Percentiles rank a stretch among this genome's conserved stretches.
These are phyloP conservation scores for Pluvialis apricaria DNA, from an alignment of 2,113 vertebrate genomes.

Conservation along the genomic window DNA sequence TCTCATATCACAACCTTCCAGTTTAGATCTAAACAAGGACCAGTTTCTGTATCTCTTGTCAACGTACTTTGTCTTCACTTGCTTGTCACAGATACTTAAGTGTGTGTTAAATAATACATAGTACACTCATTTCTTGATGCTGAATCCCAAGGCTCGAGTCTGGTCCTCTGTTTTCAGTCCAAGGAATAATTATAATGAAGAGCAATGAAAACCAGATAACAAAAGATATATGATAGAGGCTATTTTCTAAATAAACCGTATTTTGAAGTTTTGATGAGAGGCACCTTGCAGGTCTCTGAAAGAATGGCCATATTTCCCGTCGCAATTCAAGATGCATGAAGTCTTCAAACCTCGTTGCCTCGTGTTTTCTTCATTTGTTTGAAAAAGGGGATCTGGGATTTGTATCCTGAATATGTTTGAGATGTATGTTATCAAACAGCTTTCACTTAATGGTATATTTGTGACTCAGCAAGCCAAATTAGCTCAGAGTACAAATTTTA, in stretches of 20 bases:
- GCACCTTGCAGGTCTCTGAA: neutral
- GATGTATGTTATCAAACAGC: neutral
- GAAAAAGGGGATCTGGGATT: neutral
- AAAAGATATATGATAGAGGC: too few relatives aligned
- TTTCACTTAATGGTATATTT: neutral
- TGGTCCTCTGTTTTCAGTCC: neutral
- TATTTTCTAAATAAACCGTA: neutral
- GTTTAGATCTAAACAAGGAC: neutral
- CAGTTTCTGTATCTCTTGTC: neutral
- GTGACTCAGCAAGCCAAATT: neutral
- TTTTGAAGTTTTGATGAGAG: neutral
- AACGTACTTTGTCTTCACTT: neutral
- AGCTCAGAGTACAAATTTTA: neutral
- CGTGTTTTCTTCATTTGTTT: neutral
- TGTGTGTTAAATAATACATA: neutral
- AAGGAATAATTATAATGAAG: neutral
- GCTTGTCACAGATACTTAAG: neutral
- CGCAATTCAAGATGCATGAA: neutral
- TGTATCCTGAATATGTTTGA: neutral
- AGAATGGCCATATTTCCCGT: neutral
- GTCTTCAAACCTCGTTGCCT: neutral
- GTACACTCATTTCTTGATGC: neutral
- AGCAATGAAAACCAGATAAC: neutral
- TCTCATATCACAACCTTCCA: neutral
- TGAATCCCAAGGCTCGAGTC: neutral